These are phyloP conservation scores for Pachyuromys duprasi DNA, from an alignment of 2,797 vertebrate genomes.

Conservation along the genomic window DNA sequence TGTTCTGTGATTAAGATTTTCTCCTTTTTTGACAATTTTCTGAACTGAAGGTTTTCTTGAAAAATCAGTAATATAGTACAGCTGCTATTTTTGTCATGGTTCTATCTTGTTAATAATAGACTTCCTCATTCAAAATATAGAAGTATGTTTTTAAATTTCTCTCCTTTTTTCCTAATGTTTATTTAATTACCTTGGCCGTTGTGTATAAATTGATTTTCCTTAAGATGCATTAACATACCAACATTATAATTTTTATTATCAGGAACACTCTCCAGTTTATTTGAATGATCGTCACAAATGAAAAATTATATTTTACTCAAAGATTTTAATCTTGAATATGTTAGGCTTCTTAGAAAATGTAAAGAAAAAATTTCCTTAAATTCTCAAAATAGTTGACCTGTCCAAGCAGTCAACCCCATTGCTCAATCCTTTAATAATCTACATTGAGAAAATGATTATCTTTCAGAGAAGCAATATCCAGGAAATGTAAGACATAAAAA, in stretches of 20 bases:
- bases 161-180: neutral
- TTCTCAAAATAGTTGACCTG: neutral
- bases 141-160: neutral
- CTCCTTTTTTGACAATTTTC: slow-evolving; percentile 44
- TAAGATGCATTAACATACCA: neutral
- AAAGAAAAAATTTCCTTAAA: neutral
- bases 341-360: neutral
- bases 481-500: neutral
- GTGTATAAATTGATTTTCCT: slow-evolving; percentile 1
- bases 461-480: neutral
- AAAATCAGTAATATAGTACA: slow-evolving; percentile 20
- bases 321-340: neutral
- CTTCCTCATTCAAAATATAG: slow-evolving; percentile 30
- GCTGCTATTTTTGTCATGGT: neutral
- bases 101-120: slow-evolving; percentile 17
- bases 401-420: neutral
- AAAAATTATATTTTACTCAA: neutral
- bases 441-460: neutral
- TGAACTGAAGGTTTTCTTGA: slow-evolving; percentile 31
- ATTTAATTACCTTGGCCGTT: slow-evolving; percentile 1
- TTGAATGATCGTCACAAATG: neutral
- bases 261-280: neutral
- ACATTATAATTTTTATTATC: neutral
- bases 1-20: slow-evolving; percentile 53
- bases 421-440: neutral